phyloP scores from a whole-genome alignment of 2,797 vertebrate genomes.

The Labroides dimidiatus region DNA sequence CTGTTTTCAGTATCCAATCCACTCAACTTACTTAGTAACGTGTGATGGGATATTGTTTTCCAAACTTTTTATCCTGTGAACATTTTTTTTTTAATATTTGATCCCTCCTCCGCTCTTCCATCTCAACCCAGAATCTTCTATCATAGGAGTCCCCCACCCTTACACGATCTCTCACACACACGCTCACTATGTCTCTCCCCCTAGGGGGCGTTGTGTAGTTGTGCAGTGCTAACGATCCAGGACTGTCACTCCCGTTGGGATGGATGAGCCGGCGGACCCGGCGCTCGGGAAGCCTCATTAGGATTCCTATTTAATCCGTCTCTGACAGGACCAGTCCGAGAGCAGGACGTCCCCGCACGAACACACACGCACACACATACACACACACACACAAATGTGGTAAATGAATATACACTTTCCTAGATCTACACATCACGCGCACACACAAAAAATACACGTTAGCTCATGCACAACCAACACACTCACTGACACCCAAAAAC shows the following conservation, averaged over 20 bases:
- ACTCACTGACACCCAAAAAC: conserved; percentile 23
- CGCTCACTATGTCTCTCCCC: conserved; percentile 67
- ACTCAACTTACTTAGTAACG: background rate
- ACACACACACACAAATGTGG: background rate
- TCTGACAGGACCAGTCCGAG: conserved; percentile 88
- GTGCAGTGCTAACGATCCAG: conserved; percentile 93
- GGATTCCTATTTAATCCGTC: conserved; percentile 97
- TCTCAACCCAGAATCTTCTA: conserved; percentile 43
- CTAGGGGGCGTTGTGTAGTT: conserved; percentile 95
- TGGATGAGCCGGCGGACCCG: conserved; percentile 87
- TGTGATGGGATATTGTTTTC: background rate
- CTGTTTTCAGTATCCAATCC: conserved; percentile 2
- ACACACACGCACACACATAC: conserved; percentile 29
- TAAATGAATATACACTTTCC: conserved; percentile 10
- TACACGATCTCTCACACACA: background rate
- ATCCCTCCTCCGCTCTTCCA: conserved; percentile 23
- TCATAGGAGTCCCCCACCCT: conserved; percentile 23
- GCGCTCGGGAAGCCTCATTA: conserved; percentile 93
- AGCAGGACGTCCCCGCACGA: conserved; percentile 81
- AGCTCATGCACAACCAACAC: conserved; percentile 74
- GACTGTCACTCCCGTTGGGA: conserved; percentile 88
- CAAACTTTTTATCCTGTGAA: conserved; percentile 11
- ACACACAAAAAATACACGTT: conserved; percentile 43
- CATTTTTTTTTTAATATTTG: conserved; percentile 14
- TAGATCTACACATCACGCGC: conserved; percentile 23